phyloP scores from a whole-genome alignment of 2,113 vertebrate genomes.

The Pseudonaja textilis region DNA sequence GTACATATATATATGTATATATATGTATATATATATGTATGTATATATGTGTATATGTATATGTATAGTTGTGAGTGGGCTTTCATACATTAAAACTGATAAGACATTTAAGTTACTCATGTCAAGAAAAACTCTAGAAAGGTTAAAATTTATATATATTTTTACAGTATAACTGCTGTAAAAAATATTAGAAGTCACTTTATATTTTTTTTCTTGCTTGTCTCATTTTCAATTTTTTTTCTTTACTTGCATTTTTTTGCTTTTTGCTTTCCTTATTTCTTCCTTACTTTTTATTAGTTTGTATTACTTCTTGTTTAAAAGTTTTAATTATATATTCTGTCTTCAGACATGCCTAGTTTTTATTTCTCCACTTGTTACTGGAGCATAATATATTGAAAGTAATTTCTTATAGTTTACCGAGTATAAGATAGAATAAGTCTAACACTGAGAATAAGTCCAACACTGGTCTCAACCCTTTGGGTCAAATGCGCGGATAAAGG shows the following conservation, averaged over 20 bases:
- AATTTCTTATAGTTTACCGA: neutral
- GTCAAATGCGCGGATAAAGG: too few relatives aligned
- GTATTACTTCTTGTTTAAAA: neutral
- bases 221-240: neutral
- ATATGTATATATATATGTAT: too few relatives aligned
- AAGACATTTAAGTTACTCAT: neutral
- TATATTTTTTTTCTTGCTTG: neutral
- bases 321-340: neutral
- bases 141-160: too few relatives aligned
- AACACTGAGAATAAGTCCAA: neutral
- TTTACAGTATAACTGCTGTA: neutral
- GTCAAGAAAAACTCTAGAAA: conserved; percentile 9
- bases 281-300: too few relatives aligned
- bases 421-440: neutral
- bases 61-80: neutral
- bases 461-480: too few relatives aligned
- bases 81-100: conserved; percentile 4
- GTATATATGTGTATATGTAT: too few relatives aligned
- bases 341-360: neutral
- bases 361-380: neutral
- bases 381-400: neutral
- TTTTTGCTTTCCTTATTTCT: neutral
- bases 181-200: neutral
- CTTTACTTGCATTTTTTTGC: neutral
- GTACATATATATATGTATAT: too few relatives aligned